Percentiles rank a stretch among this genome's conserved stretches.
These are phyloP conservation scores for Hydropsyche tenuis DNA, from an alignment of 1,140 invertebrate genomes.

Conservation along the genomic window DNA sequence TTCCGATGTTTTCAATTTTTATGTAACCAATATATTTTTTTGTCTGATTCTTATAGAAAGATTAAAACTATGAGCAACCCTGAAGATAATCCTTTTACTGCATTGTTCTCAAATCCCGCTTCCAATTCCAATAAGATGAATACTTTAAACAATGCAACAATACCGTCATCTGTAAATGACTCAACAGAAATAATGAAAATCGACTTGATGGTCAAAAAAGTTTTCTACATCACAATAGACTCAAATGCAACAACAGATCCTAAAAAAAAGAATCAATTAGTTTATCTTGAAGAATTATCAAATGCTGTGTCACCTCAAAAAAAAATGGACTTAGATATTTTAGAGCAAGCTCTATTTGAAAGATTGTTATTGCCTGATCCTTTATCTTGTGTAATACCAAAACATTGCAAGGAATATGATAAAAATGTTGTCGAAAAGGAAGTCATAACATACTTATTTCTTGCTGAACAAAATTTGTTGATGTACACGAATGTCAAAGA, in stretches of 20 bases:
- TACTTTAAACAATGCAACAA: neutral
- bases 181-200: constrained; percentile 45
- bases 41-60: no score
- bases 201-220: constrained; percentile 65
- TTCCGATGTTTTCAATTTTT: no score
- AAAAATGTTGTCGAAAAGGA: constrained; percentile 66
- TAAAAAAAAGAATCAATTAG: constrained; percentile 56
- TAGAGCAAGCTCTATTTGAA: constrained; percentile 83
- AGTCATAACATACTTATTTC: constrained; percentile 71
- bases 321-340: constrained; percentile 66
- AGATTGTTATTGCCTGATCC: constrained; percentile 73
- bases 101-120: constrained; percentile 21
- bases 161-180: neutral
- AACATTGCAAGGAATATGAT: constrained; percentile 53
- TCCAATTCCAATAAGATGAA: constrained; percentile 17
- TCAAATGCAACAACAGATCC: constrained; percentile 53
- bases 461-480: constrained; percentile 60
- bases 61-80: neutral
- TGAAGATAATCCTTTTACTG: constrained; percentile 42
- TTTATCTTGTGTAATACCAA: constrained; percentile 60
- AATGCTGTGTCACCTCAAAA: constrained; percentile 59
- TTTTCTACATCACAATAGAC: constrained; percentile 73
- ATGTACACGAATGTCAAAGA: constrained; percentile 54
- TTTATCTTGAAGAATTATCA: constrained; percentile 67
- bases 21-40: no score